These are phyloP conservation scores for Arrhopalites spinosus DNA, from an alignment of 2,888 invertebrate genomes.

Conservation along the genomic window DNA sequence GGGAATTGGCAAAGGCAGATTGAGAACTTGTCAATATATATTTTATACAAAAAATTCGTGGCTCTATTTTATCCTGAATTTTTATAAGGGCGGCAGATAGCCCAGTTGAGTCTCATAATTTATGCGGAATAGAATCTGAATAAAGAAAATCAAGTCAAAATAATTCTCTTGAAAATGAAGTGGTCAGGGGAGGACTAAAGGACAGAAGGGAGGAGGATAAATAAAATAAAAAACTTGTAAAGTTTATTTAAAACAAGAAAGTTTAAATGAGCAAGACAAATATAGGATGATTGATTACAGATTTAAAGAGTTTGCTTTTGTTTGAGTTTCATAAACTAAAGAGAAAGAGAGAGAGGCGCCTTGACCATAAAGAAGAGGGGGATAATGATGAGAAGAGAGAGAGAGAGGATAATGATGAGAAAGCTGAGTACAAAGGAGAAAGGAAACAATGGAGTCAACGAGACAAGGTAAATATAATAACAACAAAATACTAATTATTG, in stretches of 20 bases:
- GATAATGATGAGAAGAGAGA: conserved; percentile 1
- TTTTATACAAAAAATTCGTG: no score
- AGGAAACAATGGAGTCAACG: conserved; percentile 1
- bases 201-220: no score
- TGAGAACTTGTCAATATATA: no score
- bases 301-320: background rate
- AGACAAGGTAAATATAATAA: conserved; percentile 17
- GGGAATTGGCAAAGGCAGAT: no score
- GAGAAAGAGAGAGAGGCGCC: background rate
- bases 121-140: no score
- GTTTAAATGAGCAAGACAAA: background rate
- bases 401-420: conserved; percentile 1
- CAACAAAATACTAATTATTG: conserved; percentile 7
- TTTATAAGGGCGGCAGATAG: no score
- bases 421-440: background rate
- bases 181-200: background rate
- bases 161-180: background rate
- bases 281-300: background rate
- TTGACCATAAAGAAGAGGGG: background rate
- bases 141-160: no score
- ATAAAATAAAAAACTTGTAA: background rate
- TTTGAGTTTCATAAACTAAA: background rate
- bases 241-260: conserved; percentile 3
- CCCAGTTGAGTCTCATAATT: no score
- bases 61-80: no score